Percentiles rank a stretch among this genome's conserved stretches.
Evolutionary conservation across 1,140 invertebrate genomes (phyloP).

Genomic region (Penaeus vannamei): DNA sequence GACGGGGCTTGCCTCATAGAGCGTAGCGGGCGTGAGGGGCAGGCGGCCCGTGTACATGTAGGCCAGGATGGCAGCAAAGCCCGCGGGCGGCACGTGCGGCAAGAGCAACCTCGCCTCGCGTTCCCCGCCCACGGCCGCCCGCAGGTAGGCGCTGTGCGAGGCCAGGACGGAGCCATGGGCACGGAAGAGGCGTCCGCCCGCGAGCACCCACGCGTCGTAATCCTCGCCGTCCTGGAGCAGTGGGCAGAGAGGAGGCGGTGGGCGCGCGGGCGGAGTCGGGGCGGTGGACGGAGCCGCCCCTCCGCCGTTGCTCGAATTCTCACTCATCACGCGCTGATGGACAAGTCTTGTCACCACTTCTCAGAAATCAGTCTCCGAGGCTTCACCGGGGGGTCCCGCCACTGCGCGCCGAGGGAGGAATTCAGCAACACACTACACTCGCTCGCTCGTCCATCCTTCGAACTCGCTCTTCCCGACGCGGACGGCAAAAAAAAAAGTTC

Average conservation of each 20-base stretch:
- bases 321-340: constrained; percentile 5
- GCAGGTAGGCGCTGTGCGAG: constrained; percentile 81
- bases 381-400: no score
- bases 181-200: constrained; percentile 76
- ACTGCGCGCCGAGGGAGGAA: no score
- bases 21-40: constrained; percentile 80
- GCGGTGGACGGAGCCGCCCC: background rate
- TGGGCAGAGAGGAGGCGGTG: constrained; percentile 29
- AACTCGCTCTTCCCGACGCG: no score
- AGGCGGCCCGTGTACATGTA: constrained; percentile 85
- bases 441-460: background rate
- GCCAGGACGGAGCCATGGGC: constrained; percentile 80
- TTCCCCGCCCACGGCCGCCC: constrained; percentile 72
- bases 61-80: constrained; percentile 81
- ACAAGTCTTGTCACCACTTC: no score
- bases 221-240: constrained; percentile 52
- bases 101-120: constrained; percentile 72
- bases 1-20: constrained; percentile 74
- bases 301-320: background rate
- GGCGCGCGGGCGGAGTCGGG: background rate
- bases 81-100: constrained; percentile 78
- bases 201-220: constrained; percentile 66
- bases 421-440: background rate
- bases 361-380: no score
- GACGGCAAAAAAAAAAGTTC: no score